Evolutionary conservation across 2,113 vertebrate genomes (phyloP), one percentile per base, ranked within the genome.

Genomic region (Trichomycterus rosablanca): DNA sequence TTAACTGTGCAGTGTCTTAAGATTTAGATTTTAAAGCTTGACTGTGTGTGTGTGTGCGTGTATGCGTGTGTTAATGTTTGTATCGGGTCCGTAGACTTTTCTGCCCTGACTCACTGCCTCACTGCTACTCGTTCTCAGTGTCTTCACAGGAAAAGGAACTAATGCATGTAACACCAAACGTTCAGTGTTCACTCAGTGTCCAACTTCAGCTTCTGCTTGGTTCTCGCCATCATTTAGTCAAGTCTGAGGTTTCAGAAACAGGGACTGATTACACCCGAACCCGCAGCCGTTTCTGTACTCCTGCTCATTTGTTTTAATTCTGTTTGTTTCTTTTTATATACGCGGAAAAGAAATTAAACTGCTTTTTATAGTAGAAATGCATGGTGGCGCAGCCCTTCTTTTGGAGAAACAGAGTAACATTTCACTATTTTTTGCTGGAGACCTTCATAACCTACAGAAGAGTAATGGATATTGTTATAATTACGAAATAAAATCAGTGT

Each of bases 381-480:
- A 84, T 71, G 39, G 74, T 80, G 83, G 75, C 75, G 84, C 78
- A 77, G 73, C 80, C 76, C 60, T 87, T 90, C 78, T 83, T 86
- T 87, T 86, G 78, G 72, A 84, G 79, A 86, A 82, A 82, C 63
- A 63, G 74, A 77, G 83, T 81, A 74, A 79, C 83, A 80, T 89
- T 81, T 79, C 85, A 87, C 45, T 54, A 44, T 71, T 72, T 88
- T 87, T 88, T 87, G 86, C 83, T 86, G 84, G 84, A 88, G 83
- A 86, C 85, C 81, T 88, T 88, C 86, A 88, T 86, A 84, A 88
- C 67, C 83, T 87, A 86, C 87, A 52, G 78, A 89, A 59, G 86
- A 89, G 86, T 86, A 84, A 88, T 87, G 86, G 80, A 84, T 84
- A 87, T 89, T 89, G 84, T 90, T 88, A 88, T 89, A 88, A 88